Conservation (phyloP, 1,140 invertebrate genomes). For the Riptortus pedestris region DNA sequence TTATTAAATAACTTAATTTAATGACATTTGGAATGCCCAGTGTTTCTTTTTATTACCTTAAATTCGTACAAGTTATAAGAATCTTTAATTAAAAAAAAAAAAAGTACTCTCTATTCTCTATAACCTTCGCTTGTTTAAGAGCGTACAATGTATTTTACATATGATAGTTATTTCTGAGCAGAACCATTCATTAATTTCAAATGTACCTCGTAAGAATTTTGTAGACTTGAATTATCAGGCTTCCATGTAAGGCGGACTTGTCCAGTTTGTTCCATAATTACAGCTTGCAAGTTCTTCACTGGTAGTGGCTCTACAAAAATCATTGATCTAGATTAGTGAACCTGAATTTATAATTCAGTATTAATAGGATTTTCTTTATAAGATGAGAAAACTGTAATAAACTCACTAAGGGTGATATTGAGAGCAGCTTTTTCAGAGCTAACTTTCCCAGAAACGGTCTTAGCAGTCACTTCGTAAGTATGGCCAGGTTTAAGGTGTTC, state of each 20-base stretch:
- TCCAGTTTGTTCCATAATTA: constrained; percentile 51
- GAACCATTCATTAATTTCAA: no score
- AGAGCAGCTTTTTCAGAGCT: constrained; percentile 76
- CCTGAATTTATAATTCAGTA: background rate
- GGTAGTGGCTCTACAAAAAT: constrained; percentile 55
- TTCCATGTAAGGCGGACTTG: constrained; percentile 64
- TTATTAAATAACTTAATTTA: no score
- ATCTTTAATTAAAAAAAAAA: no score
- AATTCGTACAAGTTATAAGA: no score
- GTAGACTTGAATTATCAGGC: constrained; percentile 61
- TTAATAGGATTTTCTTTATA: background rate
- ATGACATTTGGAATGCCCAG: no score
- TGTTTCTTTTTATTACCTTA: no score
- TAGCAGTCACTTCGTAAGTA: constrained; percentile 79
- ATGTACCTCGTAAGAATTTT: constrained; percentile 67
- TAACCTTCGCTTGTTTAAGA: no score
- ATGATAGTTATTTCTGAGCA: no score
- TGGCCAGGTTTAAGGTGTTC: constrained; percentile 74
- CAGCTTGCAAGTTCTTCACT: constrained; percentile 48
- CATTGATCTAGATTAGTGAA: background rate
- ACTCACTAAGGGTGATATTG: constrained; percentile 68
- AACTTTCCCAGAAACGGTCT: constrained; percentile 85
- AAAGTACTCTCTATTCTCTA: no score
- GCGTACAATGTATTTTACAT: no score
- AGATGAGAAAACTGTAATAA: background rate